phyloP scores from a whole-genome alignment of 2,888 invertebrate genomes.

The Mesorhabditis spiculigera region DNA sequence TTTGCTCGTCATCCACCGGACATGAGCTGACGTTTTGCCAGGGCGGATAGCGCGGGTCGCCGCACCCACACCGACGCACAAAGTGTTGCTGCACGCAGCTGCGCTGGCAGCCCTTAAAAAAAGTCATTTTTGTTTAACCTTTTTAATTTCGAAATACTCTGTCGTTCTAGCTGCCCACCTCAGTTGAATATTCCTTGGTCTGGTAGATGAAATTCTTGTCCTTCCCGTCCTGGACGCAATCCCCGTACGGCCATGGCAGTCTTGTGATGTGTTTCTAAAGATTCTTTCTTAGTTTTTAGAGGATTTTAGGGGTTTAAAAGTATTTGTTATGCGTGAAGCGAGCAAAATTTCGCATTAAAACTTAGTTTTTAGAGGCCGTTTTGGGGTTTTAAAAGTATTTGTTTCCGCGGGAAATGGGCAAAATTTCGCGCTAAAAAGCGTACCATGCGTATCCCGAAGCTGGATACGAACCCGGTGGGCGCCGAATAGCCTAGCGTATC shows the following conservation, averaged over 20 bases:
- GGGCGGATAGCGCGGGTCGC: constrained; percentile 55
- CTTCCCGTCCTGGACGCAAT: constrained; percentile 51
- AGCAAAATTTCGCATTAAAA: no score
- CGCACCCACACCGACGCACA: constrained; percentile 48
- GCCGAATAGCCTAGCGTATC: constrained; percentile 56
- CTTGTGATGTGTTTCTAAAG: constrained; percentile 50
- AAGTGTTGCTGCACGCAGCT: constrained; percentile 48
- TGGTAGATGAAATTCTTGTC: constrained; percentile 50
- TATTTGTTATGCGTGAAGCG: no score
- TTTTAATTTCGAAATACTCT: background rate
- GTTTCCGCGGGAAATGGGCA: no score
- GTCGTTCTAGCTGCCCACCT: constrained; percentile 21
- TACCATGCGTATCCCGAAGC: constrained; percentile 54
- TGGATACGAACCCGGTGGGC: constrained; percentile 55
- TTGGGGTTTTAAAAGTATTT: no score
- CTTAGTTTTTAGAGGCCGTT: no score
- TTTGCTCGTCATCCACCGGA: constrained; percentile 45
- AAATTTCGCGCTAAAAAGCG: background rate
- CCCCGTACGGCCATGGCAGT: constrained; percentile 54
- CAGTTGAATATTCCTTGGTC: constrained; percentile 50
- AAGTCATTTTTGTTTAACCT: background rate
- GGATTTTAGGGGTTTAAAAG: no score
- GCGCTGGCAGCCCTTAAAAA: constrained; percentile 47
- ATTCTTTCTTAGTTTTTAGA: no score
- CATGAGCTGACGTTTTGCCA: constrained; percentile 42